These are phyloP conservation scores for Eupelmus urozonus DNA, from an alignment of 2,888 invertebrate species.

Conservation along the genomic window DNA sequence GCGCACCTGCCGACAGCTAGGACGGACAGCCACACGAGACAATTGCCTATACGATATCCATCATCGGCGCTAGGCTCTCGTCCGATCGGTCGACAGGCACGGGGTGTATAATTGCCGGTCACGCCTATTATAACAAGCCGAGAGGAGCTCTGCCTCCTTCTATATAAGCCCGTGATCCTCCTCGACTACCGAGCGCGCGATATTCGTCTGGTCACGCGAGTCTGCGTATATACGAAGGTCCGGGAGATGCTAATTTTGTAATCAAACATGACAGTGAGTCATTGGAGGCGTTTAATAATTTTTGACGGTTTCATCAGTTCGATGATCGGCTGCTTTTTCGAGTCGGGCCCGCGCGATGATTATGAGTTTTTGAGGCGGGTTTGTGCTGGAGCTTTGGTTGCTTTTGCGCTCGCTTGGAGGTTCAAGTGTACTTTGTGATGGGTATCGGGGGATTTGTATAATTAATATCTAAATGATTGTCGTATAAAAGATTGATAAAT, in stretches of 20 bases:
- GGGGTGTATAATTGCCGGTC: constrained; percentile 69
- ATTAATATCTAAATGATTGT: too few species aligned
- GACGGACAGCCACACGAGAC: constrained; percentile 69
- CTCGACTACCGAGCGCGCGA: constrained; percentile 10
- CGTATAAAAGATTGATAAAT: too few species aligned
- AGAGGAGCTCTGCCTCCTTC: neutral
- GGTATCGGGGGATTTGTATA: too few species aligned
- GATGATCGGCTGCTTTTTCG: constrained; percentile 42
- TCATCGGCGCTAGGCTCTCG: constrained; percentile 66
- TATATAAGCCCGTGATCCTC: neutral
- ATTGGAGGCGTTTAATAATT: constrained; percentile 56
- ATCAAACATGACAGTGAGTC: constrained; percentile 56
- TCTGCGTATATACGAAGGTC: neutral
- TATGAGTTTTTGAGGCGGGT: constrained; percentile 34
- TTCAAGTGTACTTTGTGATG: too few species aligned
- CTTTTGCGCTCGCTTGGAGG: too few species aligned
- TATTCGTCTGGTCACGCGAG: neutral
- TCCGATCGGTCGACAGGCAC: too few species aligned
- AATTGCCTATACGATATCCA: constrained; percentile 72
- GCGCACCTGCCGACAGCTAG: constrained; percentile 69
- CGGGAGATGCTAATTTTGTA: constrained; percentile 57
- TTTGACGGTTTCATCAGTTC: constrained; percentile 59
- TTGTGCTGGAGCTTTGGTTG: too few species aligned
- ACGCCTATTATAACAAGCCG: constrained; percentile 65
- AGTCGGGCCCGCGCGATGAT: constrained; percentile 24